Evolutionary conservation across 2,797 vertebrate species (phyloP).

Genomic region (Leptodactylus fallax): DNA sequence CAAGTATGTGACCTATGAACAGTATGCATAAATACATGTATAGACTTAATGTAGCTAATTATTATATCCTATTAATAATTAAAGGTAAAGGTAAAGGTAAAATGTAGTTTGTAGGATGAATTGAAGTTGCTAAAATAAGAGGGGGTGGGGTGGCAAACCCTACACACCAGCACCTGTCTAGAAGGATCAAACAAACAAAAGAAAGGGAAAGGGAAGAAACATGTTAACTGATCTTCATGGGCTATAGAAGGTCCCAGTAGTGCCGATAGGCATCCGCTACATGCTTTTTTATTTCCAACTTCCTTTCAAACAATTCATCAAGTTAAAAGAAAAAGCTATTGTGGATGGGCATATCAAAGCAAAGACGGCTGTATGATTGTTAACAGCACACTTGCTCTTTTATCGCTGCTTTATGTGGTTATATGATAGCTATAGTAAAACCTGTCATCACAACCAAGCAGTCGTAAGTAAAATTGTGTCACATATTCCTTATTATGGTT

Average conservation of each 20-base stretch:
- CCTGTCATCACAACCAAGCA: conserved; percentile 9
- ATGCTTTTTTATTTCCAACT: conserved; percentile 76
- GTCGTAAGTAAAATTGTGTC: background rate
- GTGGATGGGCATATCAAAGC: conserved; percentile 71
- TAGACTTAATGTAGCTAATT: background rate
- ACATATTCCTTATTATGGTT: background rate
- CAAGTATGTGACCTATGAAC: conserved; percentile 37
- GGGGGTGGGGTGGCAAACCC: conserved; percentile 54
- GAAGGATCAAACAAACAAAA: conserved; percentile 71
- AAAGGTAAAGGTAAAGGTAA: conserved; percentile 14
- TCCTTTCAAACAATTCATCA: conserved; percentile 73
- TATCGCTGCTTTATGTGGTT: conserved; percentile 71
- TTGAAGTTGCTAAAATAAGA: conserved; percentile 54
- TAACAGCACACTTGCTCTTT: conserved; percentile 74
- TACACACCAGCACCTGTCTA: conserved; percentile 68
- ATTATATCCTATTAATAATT: conserved; percentile 36
- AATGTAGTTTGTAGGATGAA: conserved; percentile 10
- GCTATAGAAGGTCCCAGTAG: conserved; percentile 72
- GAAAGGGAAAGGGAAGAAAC: conserved; percentile 73
- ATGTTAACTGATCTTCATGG: conserved; percentile 78
- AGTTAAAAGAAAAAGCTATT: conserved; percentile 73
- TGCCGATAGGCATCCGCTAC: conserved; percentile 75
- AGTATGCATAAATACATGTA: conserved; percentile 13
- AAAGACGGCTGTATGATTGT: conserved; percentile 62
- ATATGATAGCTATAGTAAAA: conserved; percentile 63